Evolutionary conservation across 2,888 invertebrate species (phyloP).

Genomic region (Trachelus iudaicus): DNA sequence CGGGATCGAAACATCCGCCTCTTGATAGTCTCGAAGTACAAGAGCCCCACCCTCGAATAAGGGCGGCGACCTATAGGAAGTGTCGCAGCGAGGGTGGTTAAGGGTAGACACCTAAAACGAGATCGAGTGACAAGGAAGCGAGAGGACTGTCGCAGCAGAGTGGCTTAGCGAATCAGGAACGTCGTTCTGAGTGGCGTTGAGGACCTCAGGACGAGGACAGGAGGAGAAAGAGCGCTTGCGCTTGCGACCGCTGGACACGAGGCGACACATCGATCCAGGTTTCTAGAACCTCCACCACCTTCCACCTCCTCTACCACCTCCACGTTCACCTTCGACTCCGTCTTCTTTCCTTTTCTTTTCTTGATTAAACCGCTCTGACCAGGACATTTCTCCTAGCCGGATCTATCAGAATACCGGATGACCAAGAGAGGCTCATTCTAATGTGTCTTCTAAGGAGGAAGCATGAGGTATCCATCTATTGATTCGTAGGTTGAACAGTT

Average conservation of each 20-base stretch:
- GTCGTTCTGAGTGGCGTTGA: slow-evolving; percentile 12
- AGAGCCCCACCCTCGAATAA: slow-evolving; percentile 28
- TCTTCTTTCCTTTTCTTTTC: slow-evolving; percentile 43
- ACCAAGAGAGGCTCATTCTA: not conserved
- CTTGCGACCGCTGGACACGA: slow-evolving; percentile 58
- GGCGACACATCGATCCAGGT: slow-evolving; percentile 63
- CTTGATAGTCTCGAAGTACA: not conserved
- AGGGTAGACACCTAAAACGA: not conserved
- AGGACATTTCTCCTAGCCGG: slow-evolving; percentile 2
- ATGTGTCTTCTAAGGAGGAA: not conserved
- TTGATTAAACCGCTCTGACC: slow-evolving; percentile 52
- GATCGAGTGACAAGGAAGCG: slow-evolving; percentile 12
- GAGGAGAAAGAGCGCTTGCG: slow-evolving; percentile 53
- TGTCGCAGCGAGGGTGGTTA: not conserved
- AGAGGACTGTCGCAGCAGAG: slow-evolving; percentile 16
- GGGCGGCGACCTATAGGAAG: slow-evolving; percentile 33
- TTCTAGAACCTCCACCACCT: slow-evolving; percentile 50
- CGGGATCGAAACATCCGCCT: not conserved
- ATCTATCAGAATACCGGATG: not conserved
- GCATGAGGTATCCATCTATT: not conserved
- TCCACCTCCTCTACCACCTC: slow-evolving; percentile 27
- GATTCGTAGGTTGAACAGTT: not conserved
- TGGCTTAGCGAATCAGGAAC: slow-evolving; percentile 51
- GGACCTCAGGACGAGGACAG: not conserved
- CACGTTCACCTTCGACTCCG: slow-evolving; percentile 27